phyloP scores from a whole-genome alignment of 2,797 vertebrate genomes.

The Paramormyrops hopkinsi region DNA sequence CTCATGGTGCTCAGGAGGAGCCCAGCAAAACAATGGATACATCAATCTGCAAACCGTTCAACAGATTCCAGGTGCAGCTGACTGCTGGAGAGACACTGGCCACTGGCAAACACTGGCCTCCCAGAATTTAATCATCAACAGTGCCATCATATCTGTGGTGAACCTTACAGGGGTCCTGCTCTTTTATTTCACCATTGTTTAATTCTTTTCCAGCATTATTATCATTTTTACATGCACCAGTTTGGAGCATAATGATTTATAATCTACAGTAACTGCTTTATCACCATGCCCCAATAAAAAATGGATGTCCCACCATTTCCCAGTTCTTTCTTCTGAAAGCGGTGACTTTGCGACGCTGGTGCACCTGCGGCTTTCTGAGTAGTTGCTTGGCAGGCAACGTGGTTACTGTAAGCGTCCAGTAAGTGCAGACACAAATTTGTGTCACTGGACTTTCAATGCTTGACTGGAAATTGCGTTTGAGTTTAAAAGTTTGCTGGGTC shows the following conservation, averaged over 20 bases:
- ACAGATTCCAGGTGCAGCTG: background rate
- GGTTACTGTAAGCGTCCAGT: background rate
- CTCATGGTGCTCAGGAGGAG: background rate
- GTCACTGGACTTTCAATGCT: background rate
- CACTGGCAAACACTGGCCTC: background rate
- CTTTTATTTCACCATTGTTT: background rate
- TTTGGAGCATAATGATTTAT: background rate
- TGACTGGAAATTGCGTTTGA: background rate
- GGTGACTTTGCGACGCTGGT: background rate
- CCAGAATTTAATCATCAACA: background rate
- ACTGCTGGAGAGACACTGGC: background rate
- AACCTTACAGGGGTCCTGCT: background rate
- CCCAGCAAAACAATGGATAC: background rate
- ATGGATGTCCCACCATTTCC: background rate
- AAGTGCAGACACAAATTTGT: background rate
- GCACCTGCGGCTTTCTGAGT: background rate
- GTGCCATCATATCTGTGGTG: background rate
- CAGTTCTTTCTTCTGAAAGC: background rate
- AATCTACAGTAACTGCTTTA: background rate
- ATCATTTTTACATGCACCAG: background rate
- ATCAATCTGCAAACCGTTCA: background rate
- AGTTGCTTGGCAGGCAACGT: background rate
- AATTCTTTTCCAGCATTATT: background rate
- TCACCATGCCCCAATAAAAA: background rate
- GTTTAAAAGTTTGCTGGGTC: background rate